A percentile compares a stretch with the other conserved stretches of the same genome.
These are phyloP conservation scores for Priocnemis perturbator DNA, from an alignment of 2,888 invertebrate species.

Conservation along the genomic window DNA sequence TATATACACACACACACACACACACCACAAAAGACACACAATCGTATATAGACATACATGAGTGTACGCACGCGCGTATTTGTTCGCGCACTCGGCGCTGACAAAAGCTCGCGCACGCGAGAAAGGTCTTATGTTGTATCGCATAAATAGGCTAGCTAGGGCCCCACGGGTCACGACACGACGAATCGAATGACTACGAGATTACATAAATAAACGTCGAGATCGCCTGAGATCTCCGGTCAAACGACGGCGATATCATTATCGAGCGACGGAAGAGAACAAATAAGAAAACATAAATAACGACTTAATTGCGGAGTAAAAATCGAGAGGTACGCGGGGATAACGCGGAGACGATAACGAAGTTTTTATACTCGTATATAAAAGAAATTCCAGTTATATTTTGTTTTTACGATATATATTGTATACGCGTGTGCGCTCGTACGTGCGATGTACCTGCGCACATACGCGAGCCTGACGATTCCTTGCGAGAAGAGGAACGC, in stretches of 20 bases:
- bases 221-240: no score
- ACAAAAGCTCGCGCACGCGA: constrained; percentile 11
- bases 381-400: constrained; percentile 64
- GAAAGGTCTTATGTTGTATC: constrained; percentile 61
- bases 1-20: constrained; percentile 37
- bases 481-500: constrained; percentile 21
- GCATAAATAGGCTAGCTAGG: constrained; percentile 71
- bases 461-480: constrained; percentile 20
- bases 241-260: constrained; percentile 44
- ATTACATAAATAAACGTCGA: no score
- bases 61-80: constrained; percentile 17
- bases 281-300: constrained; percentile 18
- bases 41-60: constrained; percentile 24
- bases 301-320: constrained; percentile 37
- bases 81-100: constrained; percentile 29
- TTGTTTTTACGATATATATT: constrained; percentile 54
- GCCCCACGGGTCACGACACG: constrained; percentile 60
- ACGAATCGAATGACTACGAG: constrained; percentile 50
- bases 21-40: constrained; percentile 19
- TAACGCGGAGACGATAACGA: constrained; percentile 40
- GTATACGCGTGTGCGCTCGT: constrained; percentile 37
- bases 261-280: constrained; percentile 47
- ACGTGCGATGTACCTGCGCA: constrained; percentile 8
- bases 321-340: neutral
- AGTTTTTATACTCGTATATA: constrained; percentile 71